Conservation (phyloP, 2,113 vertebrate species). For the Dryoscopus gambensis region DNA sequence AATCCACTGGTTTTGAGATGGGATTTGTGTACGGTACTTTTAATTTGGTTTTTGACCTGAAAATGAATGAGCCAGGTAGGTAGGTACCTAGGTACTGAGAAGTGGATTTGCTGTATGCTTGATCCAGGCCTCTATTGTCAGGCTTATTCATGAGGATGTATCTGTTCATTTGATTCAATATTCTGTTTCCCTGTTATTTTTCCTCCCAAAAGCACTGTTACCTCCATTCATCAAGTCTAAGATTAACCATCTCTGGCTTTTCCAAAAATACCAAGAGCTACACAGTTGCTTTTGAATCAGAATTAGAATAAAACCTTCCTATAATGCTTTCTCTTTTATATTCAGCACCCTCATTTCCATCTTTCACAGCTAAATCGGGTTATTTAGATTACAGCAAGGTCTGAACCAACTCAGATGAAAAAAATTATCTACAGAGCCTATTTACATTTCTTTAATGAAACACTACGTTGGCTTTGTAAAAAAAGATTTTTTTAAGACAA, state of each 20-base stretch:
- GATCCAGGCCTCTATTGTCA: neutral
- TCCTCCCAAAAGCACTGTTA: neutral
- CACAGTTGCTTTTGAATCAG: conserved; percentile 33
- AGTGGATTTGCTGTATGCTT: neutral
- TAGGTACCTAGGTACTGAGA: neutral
- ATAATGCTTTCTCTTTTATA: conserved; percentile 42
- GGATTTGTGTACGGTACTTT: neutral
- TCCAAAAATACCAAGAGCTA: conserved; percentile 21
- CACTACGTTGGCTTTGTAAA: neutral
- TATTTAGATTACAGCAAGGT: conserved; percentile 55
- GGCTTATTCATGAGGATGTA: neutral
- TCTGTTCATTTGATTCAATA: conserved; percentile 9
- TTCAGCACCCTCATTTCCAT: conserved; percentile 43
- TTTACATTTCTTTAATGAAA: conserved; percentile 64
- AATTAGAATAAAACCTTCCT: conserved; percentile 49
- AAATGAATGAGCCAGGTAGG: neutral
- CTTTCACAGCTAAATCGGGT: conserved; percentile 32
- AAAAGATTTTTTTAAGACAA: neutral
- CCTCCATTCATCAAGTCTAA: conserved; percentile 18
- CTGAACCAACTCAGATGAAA: conserved; percentile 21
- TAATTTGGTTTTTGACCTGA: neutral
- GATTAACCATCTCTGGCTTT: conserved; percentile 25
- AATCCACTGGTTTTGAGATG: neutral
- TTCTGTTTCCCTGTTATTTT: conserved; percentile 13
- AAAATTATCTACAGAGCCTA: conserved; percentile 42